Percentiles rank a stretch among this genome's conserved stretches.
These are phyloP conservation scores for Ranitomeya imitator DNA, from an alignment of 2,113 vertebrate species.

Conservation along the genomic window DNA sequence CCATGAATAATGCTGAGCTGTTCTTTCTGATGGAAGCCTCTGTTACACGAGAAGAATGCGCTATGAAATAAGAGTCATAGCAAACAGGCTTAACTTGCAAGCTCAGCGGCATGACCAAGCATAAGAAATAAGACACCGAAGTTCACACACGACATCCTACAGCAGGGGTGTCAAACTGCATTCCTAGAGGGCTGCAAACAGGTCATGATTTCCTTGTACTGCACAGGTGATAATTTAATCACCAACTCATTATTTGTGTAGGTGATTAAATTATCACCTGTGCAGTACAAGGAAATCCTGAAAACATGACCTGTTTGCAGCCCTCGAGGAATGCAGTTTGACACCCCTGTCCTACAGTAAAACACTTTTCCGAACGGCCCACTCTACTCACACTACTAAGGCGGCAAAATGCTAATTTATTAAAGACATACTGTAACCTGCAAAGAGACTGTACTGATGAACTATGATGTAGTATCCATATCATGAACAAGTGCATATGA, in stretches of 20 bases:
- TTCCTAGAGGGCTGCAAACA: no score
- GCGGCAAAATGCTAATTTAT: background rate
- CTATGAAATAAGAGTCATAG: background rate
- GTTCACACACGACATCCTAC: background rate
- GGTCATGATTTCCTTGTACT: no score
- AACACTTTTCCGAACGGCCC: background rate
- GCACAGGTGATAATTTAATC: no score
- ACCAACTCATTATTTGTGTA: no score
- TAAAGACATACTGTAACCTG: background rate
- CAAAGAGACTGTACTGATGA: background rate
- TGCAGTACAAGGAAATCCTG: no score
- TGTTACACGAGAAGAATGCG: background rate
- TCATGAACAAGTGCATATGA: no score
- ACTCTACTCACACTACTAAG: background rate
- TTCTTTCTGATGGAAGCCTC: background rate
- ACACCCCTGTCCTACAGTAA: background rate
- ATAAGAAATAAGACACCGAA: background rate
- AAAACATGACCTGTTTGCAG: no score
- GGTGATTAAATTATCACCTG: no score
- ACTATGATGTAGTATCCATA: no score
- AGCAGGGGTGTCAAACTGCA: no score
- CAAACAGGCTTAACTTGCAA: background rate
- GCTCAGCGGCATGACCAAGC: background rate
- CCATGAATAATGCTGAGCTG: background rate
- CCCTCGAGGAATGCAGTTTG: no score